A percentile compares a stretch with the other conserved stretches of the same genome.
Conservation (phyloP, 2,888 invertebrate genomes). For the Pheosia gnoma region DNA sequence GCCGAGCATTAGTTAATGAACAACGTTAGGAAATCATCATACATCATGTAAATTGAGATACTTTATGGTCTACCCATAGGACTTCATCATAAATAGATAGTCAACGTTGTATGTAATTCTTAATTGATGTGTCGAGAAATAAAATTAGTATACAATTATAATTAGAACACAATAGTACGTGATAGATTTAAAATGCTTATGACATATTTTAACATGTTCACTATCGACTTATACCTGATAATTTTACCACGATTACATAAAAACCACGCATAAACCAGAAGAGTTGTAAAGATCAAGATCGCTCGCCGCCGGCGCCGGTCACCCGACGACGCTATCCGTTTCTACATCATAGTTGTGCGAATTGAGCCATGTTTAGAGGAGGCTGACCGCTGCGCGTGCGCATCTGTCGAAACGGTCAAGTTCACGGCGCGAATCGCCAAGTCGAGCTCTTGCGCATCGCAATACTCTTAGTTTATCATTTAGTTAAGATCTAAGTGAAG, state of each 20-base stretch:
- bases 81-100: too few relatives aligned
- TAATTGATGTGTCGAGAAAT: too few relatives aligned
- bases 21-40: neutral
- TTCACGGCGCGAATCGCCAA: slow-evolving; percentile 60
- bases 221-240: slow-evolving; percentile 3
- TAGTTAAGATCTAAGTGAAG: too few relatives aligned
- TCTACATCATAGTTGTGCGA: slow-evolving; percentile 41
- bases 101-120: too few relatives aligned
- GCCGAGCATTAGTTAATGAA: neutral
- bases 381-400: slow-evolving; percentile 63
- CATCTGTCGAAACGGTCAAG: slow-evolving; percentile 75
- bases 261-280: slow-evolving; percentile 16
- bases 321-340: slow-evolving; percentile 48
- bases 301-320: slow-evolving; percentile 47
- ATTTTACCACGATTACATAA: slow-evolving; percentile 13
- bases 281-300: slow-evolving; percentile 55
- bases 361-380: slow-evolving; percentile 48
- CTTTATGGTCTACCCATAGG: too few relatives aligned
- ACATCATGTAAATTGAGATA: neutral
- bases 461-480: slow-evolving; percentile 6
- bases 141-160: too few relatives aligned
- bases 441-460: slow-evolving; percentile 45
- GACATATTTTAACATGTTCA: neutral
- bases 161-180: too few relatives aligned
- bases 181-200: neutral